phyloP scores from a whole-genome alignment of 2,113 vertebrate genomes.

The Petrocephalus zakoni region DNA sequence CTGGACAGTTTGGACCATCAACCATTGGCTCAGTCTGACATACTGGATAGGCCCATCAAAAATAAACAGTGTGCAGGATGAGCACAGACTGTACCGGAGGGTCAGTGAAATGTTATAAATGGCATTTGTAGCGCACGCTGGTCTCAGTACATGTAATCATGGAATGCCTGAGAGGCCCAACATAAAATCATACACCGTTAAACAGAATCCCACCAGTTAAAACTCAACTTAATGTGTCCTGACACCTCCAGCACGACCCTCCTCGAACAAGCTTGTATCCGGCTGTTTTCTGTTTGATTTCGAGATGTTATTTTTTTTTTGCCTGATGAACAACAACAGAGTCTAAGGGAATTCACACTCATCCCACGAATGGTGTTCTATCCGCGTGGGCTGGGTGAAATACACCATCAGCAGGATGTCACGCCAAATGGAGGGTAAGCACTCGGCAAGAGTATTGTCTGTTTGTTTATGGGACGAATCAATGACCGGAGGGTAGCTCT shows the following conservation, averaged over 20 bases:
- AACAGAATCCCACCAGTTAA: constrained; percentile 14
- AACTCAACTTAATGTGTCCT: constrained; percentile 15
- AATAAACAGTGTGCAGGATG: constrained; percentile 8
- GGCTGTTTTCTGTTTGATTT: not conserved
- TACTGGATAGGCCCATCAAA: not conserved
- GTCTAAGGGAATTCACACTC: not conserved
- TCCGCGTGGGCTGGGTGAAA: constrained; percentile 18
- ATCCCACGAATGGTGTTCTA: constrained; percentile 8
- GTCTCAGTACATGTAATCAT: constrained; percentile 5
- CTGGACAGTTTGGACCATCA: not conserved
- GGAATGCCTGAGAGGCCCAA: constrained; percentile 7
- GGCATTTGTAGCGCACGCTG: not conserved
- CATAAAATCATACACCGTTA: constrained; percentile 23
- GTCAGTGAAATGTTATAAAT: constrained; percentile 3
- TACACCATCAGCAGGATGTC: constrained; percentile 25
- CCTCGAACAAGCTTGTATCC: not conserved
- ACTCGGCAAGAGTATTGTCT: constrained; percentile 19
- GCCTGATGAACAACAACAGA: not conserved
- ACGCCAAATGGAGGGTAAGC: constrained; percentile 25
- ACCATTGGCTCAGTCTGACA: not conserved
- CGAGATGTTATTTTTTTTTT: not conserved
- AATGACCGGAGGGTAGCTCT: constrained; percentile 6
- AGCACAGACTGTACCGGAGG: not conserved
- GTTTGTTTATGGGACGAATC: constrained; percentile 27
- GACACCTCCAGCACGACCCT: constrained; percentile 8